A percentile compares a stretch with the other conserved stretches of the same genome.
These are phyloP conservation scores for Venusia cambrica DNA, from an alignment of 2,888 invertebrate genomes.

Conservation along the genomic window DNA sequence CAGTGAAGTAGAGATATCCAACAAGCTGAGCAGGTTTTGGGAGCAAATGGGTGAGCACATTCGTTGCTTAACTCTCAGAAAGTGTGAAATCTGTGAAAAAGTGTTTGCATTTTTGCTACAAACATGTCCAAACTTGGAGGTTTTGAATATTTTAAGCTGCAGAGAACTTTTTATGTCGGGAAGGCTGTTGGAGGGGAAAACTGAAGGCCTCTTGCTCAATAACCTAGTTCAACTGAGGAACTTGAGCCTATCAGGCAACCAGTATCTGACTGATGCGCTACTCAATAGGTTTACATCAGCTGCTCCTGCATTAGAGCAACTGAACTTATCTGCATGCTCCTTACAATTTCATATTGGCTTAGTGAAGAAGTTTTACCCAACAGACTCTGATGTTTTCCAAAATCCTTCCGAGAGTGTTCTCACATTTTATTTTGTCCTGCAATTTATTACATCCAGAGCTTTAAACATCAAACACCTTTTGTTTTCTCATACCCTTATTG, in stretches of 20 bases:
- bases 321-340: slow-evolving; percentile 85
- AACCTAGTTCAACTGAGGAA: slow-evolving; percentile 76
- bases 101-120: slow-evolving; percentile 81
- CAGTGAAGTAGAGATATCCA: slow-evolving; percentile 78
- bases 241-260: slow-evolving; percentile 84
- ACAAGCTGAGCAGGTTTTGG: slow-evolving; percentile 77
- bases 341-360: slow-evolving; percentile 86
- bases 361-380: slow-evolving; percentile 85
- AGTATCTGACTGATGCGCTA: slow-evolving; percentile 88
- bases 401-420: slow-evolving; percentile 85
- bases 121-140: slow-evolving; percentile 78
- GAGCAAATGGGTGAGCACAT: slow-evolving; percentile 80
- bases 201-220: slow-evolving; percentile 71
- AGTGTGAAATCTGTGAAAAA: slow-evolving; percentile 84
- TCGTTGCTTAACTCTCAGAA: slow-evolving; percentile 76
- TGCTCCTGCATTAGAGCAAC: slow-evolving; percentile 79
- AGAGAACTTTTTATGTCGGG: slow-evolving; percentile 89
- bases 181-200: slow-evolving; percentile 81
- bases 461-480: slow-evolving; percentile 80
- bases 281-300: slow-evolving; percentile 83
- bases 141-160: slow-evolving; percentile 83
- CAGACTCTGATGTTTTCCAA: slow-evolving; percentile 50
- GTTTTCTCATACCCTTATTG: slow-evolving; percentile 85
- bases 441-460: slow-evolving; percentile 78
- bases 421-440: slow-evolving; percentile 84